Conservation (phyloP, 2,113 vertebrate genomes). For the Arvicanthis niloticus region DNA sequence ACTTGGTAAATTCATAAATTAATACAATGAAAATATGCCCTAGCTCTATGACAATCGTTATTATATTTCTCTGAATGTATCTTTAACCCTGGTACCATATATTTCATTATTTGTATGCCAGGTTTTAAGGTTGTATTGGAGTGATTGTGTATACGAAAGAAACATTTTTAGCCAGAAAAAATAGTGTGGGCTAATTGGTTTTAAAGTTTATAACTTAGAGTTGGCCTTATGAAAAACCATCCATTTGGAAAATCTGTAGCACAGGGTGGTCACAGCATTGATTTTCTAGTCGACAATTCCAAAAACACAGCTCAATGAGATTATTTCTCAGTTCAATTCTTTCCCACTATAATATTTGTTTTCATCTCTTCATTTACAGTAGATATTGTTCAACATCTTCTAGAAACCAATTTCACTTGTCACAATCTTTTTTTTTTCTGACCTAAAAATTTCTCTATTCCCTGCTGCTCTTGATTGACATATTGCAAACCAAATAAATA, state of each 20-base stretch:
- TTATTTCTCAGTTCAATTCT: conserved; percentile 27
- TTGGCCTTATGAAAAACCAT: neutral
- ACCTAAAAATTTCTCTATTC: neutral
- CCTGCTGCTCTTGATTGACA: neutral
- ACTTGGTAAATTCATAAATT: neutral
- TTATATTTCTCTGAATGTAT: neutral
- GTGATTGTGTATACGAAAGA: neutral
- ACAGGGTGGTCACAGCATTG: neutral
- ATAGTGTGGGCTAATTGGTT: neutral
- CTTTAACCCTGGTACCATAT: neutral
- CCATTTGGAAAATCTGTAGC: neutral
- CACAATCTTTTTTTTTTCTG: neutral
- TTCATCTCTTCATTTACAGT: conserved; percentile 38
- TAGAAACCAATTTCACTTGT: conserved; percentile 32
- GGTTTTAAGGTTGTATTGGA: neutral
- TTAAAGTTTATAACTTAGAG: conserved; percentile 41
- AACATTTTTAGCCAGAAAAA: neutral
- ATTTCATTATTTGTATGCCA: neutral
- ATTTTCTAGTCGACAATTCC: neutral
- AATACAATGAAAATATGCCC: neutral
- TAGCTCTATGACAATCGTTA: neutral
- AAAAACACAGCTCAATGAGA: neutral
- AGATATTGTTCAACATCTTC: conserved; percentile 18
- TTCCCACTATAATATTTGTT: neutral
- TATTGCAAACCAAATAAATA: neutral